These are phyloP conservation scores for Passerculus sandwichensis DNA, from an alignment of 2,797 vertebrate genomes.

Conservation along the genomic window DNA sequence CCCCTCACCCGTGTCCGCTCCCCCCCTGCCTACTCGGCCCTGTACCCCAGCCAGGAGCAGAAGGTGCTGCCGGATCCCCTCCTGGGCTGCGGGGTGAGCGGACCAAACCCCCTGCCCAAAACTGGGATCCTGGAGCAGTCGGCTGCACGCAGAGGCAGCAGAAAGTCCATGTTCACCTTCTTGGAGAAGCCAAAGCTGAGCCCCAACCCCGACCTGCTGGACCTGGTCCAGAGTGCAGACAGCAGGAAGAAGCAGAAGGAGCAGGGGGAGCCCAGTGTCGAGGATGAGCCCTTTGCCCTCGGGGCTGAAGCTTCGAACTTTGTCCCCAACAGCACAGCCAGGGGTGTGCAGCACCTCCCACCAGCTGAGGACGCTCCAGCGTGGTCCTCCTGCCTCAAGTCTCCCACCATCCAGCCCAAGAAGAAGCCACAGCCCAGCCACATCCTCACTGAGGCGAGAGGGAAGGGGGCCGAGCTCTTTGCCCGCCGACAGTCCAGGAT, in stretches of 20 bases:
- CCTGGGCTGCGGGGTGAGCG: constrained; percentile 54
- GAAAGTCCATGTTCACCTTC: constrained; percentile 98
- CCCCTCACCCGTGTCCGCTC: constrained; percentile 74
- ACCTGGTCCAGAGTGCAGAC: constrained; percentile 91
- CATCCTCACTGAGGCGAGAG: constrained; percentile 87
- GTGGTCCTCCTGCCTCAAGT: constrained; percentile 94
- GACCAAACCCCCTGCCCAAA: constrained; percentile 73
- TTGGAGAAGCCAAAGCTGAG: constrained; percentile 91
- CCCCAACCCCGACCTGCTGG: constrained; percentile 94
- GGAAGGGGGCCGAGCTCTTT: constrained; percentile 95
- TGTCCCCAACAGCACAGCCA: constrained; percentile 72
- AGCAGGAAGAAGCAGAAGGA: constrained; percentile 86
- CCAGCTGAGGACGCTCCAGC: constrained; percentile 75
- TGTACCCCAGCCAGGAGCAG: constrained; percentile 78
- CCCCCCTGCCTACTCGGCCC: constrained; percentile 77
- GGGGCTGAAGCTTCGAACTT: constrained; percentile 97
- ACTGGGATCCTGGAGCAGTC: constrained; percentile 91
- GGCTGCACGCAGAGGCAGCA: constrained; percentile 74
- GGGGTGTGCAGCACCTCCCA: not conserved
- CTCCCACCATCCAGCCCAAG: constrained; percentile 85
- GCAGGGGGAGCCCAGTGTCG: constrained; percentile 78
- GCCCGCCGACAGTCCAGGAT: constrained; percentile 93
- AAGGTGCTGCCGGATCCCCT: constrained; percentile 74
- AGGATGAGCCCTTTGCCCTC: constrained; percentile 91
- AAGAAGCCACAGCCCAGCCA: constrained; percentile 86